Percentiles rank a stretch among this genome's conserved stretches.
Evolutionary conservation across 1,140 invertebrate genomes (phyloP).

Genomic region (Trichonephila inaurata): DNA sequence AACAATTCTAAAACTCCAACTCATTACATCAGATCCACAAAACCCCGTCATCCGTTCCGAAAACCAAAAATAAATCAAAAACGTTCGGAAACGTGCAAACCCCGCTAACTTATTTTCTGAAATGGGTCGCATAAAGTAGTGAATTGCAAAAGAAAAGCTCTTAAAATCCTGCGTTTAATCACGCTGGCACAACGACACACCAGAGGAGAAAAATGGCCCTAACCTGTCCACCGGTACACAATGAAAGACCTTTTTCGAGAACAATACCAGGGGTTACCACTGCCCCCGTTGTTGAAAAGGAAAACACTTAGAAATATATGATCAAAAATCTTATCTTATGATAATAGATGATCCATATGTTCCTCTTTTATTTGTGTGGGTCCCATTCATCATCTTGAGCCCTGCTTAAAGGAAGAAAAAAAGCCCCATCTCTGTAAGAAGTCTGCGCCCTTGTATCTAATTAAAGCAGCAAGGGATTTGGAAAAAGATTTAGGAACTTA

Average conservation of each 20-base stretch:
- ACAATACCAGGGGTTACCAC: slow-evolving; percentile 4
- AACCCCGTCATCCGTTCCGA: background rate
- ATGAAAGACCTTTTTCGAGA: background rate
- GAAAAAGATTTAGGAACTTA: slow-evolving; percentile 1
- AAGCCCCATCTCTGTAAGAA: slow-evolving; percentile 18
- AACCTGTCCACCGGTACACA: slow-evolving; percentile 7
- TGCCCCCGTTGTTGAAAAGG: background rate
- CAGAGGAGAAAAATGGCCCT: background rate
- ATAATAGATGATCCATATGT: slow-evolving; percentile 57
- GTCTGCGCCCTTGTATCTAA: slow-evolving; percentile 43
- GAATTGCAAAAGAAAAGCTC: background rate
- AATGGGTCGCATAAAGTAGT: slow-evolving; percentile 14
- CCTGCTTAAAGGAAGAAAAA: background rate
- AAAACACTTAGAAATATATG: slow-evolving; percentile 23
- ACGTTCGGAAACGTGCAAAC: background rate
- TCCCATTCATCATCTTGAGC: slow-evolving; percentile 44
- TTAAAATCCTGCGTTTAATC: slow-evolving; percentile 10
- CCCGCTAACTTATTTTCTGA: background rate
- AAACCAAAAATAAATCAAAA: background rate
- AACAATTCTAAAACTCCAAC: background rate
- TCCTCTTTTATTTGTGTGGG: slow-evolving; percentile 35
- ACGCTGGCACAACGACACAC: background rate
- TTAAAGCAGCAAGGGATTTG: slow-evolving; percentile 43
- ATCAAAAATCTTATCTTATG: slow-evolving; percentile 53
- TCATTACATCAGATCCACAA: background rate